These are phyloP conservation scores for Drosophila kohkoa DNA, from an alignment of 1,140 invertebrate species.

Conservation along the genomic window DNA sequence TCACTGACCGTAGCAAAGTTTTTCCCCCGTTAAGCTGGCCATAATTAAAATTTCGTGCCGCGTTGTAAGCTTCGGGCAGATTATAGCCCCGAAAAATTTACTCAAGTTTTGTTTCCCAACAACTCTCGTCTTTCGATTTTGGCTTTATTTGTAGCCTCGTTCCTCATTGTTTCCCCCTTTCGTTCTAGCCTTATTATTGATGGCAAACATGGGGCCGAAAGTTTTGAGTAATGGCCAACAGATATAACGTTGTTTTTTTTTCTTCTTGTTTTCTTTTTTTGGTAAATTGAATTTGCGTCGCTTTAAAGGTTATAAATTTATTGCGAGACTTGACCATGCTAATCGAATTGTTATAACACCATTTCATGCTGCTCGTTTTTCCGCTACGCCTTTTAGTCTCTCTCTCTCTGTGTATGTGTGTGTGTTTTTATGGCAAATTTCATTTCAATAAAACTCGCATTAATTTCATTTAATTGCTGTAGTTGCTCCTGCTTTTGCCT, in stretches of 20 bases:
- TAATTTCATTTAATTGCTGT: slow-evolving; percentile 78
- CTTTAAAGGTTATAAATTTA: slow-evolving; percentile 31
- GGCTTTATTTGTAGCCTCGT: slow-evolving; percentile 52
- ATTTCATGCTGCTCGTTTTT: slow-evolving; percentile 8
- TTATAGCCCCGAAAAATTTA: slow-evolving; percentile 59
- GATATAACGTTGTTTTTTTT: not conserved
- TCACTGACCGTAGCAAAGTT: slow-evolving; percentile 67
- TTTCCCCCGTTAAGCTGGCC: slow-evolving; percentile 71
- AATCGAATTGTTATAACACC: slow-evolving; percentile 43
- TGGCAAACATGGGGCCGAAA: slow-evolving; percentile 65
- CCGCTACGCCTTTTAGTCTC: not conserved
- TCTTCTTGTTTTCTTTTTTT: slow-evolving; percentile 9
- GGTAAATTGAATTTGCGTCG: slow-evolving; percentile 59
- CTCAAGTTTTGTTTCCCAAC: slow-evolving; percentile 21
- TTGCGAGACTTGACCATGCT: slow-evolving; percentile 6
- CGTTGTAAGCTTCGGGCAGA: slow-evolving; percentile 70
- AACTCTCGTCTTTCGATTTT: slow-evolving; percentile 40
- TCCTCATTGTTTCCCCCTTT: not conserved
- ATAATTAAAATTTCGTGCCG: slow-evolving; percentile 77
- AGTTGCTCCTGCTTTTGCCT: slow-evolving; percentile 28
- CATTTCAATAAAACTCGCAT: slow-evolving; percentile 81
- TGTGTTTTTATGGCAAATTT: slow-evolving; percentile 68
- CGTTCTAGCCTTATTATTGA: slow-evolving; percentile 56
- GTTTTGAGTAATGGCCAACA: slow-evolving; percentile 44
- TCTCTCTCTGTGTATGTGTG: too few species aligned